phyloP scores from a whole-genome alignment of 2,888 invertebrate species.

The Lingula anatina region DNA sequence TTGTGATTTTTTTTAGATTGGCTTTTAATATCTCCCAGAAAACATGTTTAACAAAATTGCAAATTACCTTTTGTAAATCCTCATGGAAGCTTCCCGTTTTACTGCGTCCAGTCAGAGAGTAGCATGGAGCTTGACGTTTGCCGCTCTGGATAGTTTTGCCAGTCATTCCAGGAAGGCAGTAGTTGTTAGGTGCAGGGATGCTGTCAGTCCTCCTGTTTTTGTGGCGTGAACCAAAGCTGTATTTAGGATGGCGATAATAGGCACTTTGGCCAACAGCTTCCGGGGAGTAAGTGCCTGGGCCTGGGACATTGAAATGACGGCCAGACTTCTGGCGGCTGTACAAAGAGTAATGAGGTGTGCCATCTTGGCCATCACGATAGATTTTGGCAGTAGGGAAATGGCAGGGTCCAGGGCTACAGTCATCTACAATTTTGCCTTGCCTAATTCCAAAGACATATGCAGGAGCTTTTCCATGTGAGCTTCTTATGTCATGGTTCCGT shows the following conservation, averaged over 20 bases:
- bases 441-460: constrained; percentile 39
- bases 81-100: constrained; percentile 55
- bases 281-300: constrained; percentile 49
- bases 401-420: constrained; percentile 41
- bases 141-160: constrained; percentile 44
- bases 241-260: constrained; percentile 31
- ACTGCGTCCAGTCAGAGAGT: constrained; percentile 80
- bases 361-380: constrained; percentile 40
- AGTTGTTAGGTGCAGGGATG: constrained; percentile 49
- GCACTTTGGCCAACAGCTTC: constrained; percentile 33
- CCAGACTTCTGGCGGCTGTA: constrained; percentile 28
- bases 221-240: constrained; percentile 44
- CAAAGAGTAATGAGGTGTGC: constrained; percentile 46
- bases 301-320: constrained; percentile 36
- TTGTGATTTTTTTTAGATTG: no score
- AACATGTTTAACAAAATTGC: no score
- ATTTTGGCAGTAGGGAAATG: constrained; percentile 26
- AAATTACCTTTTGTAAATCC: constrained; percentile 34
- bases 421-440: constrained; percentile 38
- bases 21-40: no score
- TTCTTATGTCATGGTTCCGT: constrained; percentile 40
- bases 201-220: constrained; percentile 36
- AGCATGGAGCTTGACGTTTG: constrained; percentile 65
- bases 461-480: constrained; percentile 35
- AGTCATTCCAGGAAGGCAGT: constrained; percentile 40